phyloP scores from a whole-genome alignment of 2,113 vertebrate species.

The Daubentonia madagascariensis region DNA sequence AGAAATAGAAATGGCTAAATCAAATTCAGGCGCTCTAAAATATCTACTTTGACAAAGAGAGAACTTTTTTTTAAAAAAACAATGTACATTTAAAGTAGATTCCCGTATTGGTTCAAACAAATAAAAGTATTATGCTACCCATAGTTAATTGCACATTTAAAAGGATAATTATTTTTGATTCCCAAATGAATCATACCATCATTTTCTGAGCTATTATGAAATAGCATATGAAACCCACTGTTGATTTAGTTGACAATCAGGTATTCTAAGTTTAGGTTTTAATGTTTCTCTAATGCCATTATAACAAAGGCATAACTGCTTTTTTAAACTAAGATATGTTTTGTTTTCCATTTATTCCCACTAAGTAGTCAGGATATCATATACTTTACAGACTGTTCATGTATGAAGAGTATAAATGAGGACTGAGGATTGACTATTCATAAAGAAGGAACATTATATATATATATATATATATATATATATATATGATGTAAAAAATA shows the following conservation, averaged over 20 bases:
- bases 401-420: not conserved
- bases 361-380: not conserved
- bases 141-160: constrained; percentile 37
- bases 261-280: constrained; percentile 22
- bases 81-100: not conserved
- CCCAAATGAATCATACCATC: constrained; percentile 32
- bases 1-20: constrained; percentile 22
- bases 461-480: not conserved
- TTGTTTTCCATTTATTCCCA: not conserved
- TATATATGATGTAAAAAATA: not conserved
- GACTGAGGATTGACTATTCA: not conserved
- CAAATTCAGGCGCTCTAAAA: constrained; percentile 1
- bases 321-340: not conserved
- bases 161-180: constrained; percentile 33
- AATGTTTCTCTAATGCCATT: constrained; percentile 19
- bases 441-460: not conserved
- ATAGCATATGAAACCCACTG: not conserved
- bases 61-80: not conserved
- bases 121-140: constrained; percentile 20
- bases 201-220: constrained; percentile 27
- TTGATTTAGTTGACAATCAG: constrained; percentile 29
- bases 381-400: not conserved
- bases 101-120: not conserved
- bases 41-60: not conserved
- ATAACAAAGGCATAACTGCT: constrained; percentile 11